These are phyloP conservation scores for Pionites leucogaster DNA, from an alignment of 2,113 vertebrate genomes.

Conservation along the genomic window DNA sequence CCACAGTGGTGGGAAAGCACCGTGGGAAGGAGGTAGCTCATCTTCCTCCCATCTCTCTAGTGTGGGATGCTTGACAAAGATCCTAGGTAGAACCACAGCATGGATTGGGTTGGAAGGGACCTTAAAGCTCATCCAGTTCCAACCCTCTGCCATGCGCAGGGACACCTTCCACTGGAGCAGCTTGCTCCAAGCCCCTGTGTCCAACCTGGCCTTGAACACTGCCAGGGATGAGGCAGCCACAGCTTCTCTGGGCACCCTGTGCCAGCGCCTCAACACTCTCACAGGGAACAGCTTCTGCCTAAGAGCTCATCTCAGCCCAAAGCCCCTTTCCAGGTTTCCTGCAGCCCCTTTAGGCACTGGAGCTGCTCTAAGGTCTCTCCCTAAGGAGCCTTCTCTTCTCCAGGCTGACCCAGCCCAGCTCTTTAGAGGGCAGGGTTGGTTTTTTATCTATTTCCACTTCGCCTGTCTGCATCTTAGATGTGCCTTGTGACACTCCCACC, in stretches of 20 bases:
- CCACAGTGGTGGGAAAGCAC: background rate
- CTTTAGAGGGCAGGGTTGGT: background rate
- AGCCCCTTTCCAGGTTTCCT: background rate
- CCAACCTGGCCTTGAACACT: too few species aligned
- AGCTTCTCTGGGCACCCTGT: too few species aligned
- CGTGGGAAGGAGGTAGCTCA: fast-evolving
- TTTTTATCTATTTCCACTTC: background rate
- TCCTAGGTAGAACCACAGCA: background rate
- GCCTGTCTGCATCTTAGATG: background rate
- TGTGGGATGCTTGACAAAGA: fast-evolving
- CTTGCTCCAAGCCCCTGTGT: background rate
- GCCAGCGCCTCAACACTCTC: background rate
- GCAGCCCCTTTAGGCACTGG: background rate
- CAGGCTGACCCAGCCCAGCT: background rate
- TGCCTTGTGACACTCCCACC: background rate
- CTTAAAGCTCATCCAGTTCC: background rate
- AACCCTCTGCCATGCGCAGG: background rate
- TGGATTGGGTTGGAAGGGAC: background rate
- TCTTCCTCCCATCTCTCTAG: background rate
- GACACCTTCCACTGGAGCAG: background rate
- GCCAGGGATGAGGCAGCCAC: too few species aligned
- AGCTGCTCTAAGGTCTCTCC: background rate
- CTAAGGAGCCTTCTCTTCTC: background rate
- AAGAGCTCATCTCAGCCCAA: too few species aligned
- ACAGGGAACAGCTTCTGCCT: too few species aligned